phyloP scores from a whole-genome alignment of 2,113 vertebrate genomes.

The Archocentrus centrarchus region DNA sequence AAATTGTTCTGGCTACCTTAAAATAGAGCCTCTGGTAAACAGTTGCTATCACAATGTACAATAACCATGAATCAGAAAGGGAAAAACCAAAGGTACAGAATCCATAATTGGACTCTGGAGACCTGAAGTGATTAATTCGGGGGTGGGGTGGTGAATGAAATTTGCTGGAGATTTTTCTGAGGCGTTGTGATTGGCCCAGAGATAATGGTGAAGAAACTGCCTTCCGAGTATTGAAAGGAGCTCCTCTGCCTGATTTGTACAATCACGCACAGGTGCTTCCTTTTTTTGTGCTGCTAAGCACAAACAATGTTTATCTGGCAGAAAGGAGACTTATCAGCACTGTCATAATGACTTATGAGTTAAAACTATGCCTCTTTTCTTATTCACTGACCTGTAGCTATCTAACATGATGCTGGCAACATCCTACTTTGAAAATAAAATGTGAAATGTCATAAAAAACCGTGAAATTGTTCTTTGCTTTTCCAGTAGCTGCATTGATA shows the following conservation, averaged over 20 bases:
- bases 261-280: constrained; percentile 37
- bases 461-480: background rate
- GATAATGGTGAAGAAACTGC: constrained; percentile 41
- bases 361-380: background rate
- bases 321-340: background rate
- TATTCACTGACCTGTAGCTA: background rate
- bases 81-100: constrained; percentile 33
- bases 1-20: constrained; percentile 32
- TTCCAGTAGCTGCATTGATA: background rate
- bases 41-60: constrained; percentile 15
- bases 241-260: constrained; percentile 30
- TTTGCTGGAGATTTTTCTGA: constrained; percentile 50
- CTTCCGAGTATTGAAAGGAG: constrained; percentile 30
- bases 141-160: constrained; percentile 7
- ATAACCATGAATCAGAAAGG: constrained; percentile 43
- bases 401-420: background rate
- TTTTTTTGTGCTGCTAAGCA: background rate
- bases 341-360: constrained; percentile 1
- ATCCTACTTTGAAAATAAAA: background rate
- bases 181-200: constrained; percentile 34
- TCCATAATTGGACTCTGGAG: constrained; percentile 64
- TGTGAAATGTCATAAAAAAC: constrained; percentile 27
- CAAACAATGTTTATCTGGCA: background rate
- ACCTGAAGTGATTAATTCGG: constrained; percentile 38
- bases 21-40: constrained; percentile 16